Conservation (phyloP, 2,113 vertebrate genomes). For the Sinocyclocheilus rhinocerous region DNA sequence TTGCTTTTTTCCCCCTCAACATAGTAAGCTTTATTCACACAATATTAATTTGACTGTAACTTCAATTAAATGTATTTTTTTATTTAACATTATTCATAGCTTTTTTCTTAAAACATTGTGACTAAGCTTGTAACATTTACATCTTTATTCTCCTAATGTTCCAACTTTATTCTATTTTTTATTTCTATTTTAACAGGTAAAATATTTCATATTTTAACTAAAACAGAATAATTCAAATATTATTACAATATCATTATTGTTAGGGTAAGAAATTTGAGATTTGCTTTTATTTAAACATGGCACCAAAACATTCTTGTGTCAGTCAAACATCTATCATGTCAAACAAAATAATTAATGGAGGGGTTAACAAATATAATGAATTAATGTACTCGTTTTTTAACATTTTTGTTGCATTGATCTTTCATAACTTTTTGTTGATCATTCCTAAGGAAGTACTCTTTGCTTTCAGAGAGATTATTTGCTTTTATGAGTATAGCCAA, state of each 20-base stretch:
- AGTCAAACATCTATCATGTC: background rate
- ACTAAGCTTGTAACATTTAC: too few species aligned
- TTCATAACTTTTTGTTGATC: background rate
- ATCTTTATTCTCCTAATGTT: background rate
- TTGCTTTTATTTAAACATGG: background rate
- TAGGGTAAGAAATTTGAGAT: background rate
- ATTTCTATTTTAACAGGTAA: background rate
- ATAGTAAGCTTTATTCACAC: too few species aligned
- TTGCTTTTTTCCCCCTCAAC: too few species aligned
- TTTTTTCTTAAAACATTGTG: too few species aligned
- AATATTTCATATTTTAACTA: too few species aligned
- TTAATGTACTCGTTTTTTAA: background rate
- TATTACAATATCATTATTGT: background rate
- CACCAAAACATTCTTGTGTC: background rate
- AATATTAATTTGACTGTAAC: too few species aligned
- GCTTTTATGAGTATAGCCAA: conserved; percentile 1
- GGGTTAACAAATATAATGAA: background rate
- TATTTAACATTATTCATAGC: background rate
- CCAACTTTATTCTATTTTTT: background rate
- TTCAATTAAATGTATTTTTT: background rate
- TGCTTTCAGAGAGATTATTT: background rate
- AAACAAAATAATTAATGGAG: background rate
- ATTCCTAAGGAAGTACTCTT: background rate
- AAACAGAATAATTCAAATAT: background rate
- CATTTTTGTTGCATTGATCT: background rate